Evolutionary conservation across 2,888 invertebrate genomes (phyloP), one percentile per base, ranked within the genome.

Genomic region (Salticus scenicus): DNA sequence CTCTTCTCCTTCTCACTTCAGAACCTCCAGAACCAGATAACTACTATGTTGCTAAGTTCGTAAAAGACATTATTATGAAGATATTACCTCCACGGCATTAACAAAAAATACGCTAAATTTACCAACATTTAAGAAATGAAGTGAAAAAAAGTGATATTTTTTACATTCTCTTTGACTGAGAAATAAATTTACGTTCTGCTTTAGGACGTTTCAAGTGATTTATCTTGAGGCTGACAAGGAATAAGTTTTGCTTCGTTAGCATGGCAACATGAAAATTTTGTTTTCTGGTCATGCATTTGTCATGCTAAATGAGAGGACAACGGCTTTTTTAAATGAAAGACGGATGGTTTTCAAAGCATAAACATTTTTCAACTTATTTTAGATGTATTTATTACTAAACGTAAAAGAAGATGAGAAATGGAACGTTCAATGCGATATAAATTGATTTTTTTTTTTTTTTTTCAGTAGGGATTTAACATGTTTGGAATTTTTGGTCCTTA

Each of bases 161-260:
- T 24, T 47, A 47, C 42, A 17, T 47, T 47, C 42, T 47, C 42
- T 47, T 47, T 47, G 14, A 17, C 42, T 47, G 17, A 17, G 42
- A 47, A 14, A 17, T 10, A 47, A 12, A 12, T 47, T 17, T 12
- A 24, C 24, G 20, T 24, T 57, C 57, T 57, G 57, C 57, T 57
- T 1, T 57, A 5, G 1, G 57, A 57, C 57, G 24, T 57, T 24
- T 24, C 4, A 4, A 4, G 57, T 57, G 57, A 57, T 57, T 57
- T 57, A 57, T 57, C 7, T 4, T 24, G 24, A 57, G 24, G 14
- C 17, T 17, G 24, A 57, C 57, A 24, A 57, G 57, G 57, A 57
- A 57, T n/a, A 57, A 57, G 20, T 57, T 24, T 57, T 57, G 57
- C 57, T 57, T 57, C 57, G 57, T 12, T 24, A 24, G 57, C 57